Conservation (phyloP, 2,113 vertebrate genomes). For the Perca fluviatilis region DNA sequence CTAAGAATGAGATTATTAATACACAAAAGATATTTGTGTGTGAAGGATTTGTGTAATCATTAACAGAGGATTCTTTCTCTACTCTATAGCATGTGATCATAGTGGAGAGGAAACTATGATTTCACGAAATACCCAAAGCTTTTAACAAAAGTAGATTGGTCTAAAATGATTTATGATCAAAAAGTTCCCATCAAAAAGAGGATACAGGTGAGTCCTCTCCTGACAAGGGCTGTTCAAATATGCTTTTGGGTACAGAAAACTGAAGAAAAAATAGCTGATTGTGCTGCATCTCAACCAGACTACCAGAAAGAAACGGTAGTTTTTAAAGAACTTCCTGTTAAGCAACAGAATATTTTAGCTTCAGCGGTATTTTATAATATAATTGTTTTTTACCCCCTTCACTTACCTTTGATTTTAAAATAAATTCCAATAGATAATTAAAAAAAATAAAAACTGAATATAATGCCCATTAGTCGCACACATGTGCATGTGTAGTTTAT, state of each 20-base stretch:
- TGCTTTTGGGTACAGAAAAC: constrained; percentile 3
- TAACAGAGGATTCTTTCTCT: not conserved
- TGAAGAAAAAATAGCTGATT: not conserved
- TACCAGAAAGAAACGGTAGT: not conserved
- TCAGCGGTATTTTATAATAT: not conserved
- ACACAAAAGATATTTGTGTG: constrained; percentile 7
- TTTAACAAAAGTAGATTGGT: not conserved
- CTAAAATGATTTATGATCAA: not conserved
- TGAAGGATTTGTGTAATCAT: not conserved
- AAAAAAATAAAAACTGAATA: not conserved
- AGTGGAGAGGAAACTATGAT: constrained; percentile 5
- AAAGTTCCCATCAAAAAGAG: not conserved
- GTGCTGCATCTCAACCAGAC: not conserved
- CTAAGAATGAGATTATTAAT: constrained; percentile 2
- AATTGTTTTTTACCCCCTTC: not conserved
- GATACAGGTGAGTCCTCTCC: not conserved
- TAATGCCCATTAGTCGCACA: no score
- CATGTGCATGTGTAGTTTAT: not conserved
- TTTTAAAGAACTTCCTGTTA: not conserved
- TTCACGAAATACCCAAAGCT: not conserved
- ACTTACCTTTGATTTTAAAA: not conserved
- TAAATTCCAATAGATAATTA: not conserved
- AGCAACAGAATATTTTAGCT: not conserved
- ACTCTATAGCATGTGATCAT: not conserved
- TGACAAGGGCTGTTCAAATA: not conserved